Percentiles rank a stretch among this genome's conserved stretches.
phyloP scores from a whole-genome alignment of 2,888 invertebrate species.

The Hedya salicella region DNA sequence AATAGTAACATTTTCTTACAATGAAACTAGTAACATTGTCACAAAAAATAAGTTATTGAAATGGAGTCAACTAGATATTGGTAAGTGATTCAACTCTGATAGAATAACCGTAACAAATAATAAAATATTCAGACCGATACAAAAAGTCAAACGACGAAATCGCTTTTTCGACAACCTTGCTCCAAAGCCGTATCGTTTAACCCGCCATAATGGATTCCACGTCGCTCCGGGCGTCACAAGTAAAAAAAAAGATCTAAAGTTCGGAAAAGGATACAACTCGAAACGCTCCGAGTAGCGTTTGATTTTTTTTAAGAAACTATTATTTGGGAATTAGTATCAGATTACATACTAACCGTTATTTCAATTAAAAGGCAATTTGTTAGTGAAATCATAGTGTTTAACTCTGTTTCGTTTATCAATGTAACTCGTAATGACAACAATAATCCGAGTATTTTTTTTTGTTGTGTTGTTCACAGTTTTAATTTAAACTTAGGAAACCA shows the following conservation, averaged over 20 bases:
- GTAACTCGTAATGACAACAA: neutral
- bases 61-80: too few species aligned
- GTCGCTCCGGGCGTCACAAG: constrained; percentile 61
- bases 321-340: constrained; percentile 39
- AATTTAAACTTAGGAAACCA: neutral
- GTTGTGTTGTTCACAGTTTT: neutral
- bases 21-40: too few species aligned
- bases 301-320: constrained; percentile 34
- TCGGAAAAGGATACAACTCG: constrained; percentile 54
- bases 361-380: constrained; percentile 27
- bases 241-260: constrained; percentile 52
- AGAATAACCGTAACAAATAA: neutral
- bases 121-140: constrained; percentile 37
- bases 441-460: neutral
- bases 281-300: constrained; percentile 53
- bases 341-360: constrained; percentile 34
- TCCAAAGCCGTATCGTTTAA: constrained; percentile 64
- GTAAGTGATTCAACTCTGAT: too few species aligned
- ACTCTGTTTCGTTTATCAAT: constrained; percentile 11
- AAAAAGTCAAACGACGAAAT: constrained; percentile 37
- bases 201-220: constrained; percentile 73
- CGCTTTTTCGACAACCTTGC: constrained; percentile 50
- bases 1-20: too few species aligned
- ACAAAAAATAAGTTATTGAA: too few species aligned
- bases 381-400: constrained; percentile 11